Base-by-base conservation (phyloP, 2,888 invertebrate species). In the Leptinotarsa juncta region DNA sequence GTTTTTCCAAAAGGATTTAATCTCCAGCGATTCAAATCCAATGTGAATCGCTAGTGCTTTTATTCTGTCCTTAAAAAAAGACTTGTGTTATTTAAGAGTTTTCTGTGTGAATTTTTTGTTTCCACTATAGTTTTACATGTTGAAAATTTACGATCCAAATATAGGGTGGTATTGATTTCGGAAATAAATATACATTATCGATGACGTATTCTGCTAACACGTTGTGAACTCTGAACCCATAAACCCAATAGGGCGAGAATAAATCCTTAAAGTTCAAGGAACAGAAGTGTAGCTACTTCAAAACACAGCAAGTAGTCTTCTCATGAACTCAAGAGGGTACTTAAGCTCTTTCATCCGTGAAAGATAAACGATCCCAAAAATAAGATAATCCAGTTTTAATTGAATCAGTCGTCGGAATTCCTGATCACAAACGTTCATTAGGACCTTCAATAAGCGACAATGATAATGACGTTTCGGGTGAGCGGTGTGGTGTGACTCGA, bases 381-480 rank as follows among this genome's bases (percentile, higher is more conserved):
- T 82, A 81, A 82, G 82, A 82, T 81, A 81, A 82, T 82, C 82
- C 80, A 73, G 78, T 72, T 81, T 81, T 82, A 82, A 82, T 82
- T 82, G 81, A 82, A 82, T 82, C 81, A 69, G 57, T 69, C 57
- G 69, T 69, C 71, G 79, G 79, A 81, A 81, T 80, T 80, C 77
- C 78, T 73, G 80, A 80, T 81, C 78, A 78, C 78, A 76, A 79
- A 78, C 80, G 79, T 81, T 81, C 81, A 81, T 82, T 82, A 80
- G 78, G 79, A 74, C 77, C 78, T 80, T 81, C 82, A 82, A 82
- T 82, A 83, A 82, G 79, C 82, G 82, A 80, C 81, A 81, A 81
- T 80, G 81, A 83, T 84, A 83, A 84, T 83, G 82, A 83, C 83
- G 78, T 82, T 83, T 82, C 81, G 78, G 78, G 77, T 80, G 82